phyloP scores from a whole-genome alignment of 2,113 vertebrate species.

The Hiodon tergisus region DNA sequence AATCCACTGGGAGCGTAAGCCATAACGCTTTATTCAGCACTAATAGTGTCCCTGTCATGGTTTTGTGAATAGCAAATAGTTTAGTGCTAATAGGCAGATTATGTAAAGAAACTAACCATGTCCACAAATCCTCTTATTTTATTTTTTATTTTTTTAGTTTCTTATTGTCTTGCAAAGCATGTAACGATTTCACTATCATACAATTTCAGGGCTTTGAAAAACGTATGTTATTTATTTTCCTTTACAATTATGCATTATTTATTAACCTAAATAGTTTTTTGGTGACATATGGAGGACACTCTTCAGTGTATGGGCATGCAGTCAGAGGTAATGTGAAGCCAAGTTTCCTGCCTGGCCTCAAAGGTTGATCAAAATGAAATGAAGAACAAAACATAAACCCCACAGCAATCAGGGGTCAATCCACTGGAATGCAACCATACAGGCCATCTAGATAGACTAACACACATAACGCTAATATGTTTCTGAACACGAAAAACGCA shows the following conservation, averaged over 20 bases:
- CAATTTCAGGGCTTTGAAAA: slow-evolving; percentile 59
- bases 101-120: slow-evolving; percentile 70
- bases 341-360: no score
- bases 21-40: slow-evolving; percentile 58
- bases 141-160: slow-evolving; percentile 53
- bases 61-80: slow-evolving; percentile 67
- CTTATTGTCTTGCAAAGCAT: slow-evolving; percentile 49
- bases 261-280: slow-evolving; percentile 64
- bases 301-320: slow-evolving; percentile 59
- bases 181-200: not conserved
- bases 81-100: slow-evolving; percentile 73
- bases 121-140: slow-evolving; percentile 68
- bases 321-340: slow-evolving; percentile 15
- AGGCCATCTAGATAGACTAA: not conserved
- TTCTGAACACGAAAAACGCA: not conserved
- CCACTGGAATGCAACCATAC: not conserved
- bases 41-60: slow-evolving; percentile 63
- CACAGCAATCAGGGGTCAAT: no score
- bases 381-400: no score
- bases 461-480: not conserved
- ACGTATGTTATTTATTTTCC: slow-evolving; percentile 65
- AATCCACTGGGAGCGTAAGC: slow-evolving; percentile 54
- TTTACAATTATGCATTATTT: slow-evolving; percentile 65
- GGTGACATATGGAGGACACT: slow-evolving; percentile 65
- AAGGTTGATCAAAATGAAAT: no score